Conservation (phyloP, 2,113 vertebrate species). For the Sinocyclocheilus anshuiensis region DNA sequence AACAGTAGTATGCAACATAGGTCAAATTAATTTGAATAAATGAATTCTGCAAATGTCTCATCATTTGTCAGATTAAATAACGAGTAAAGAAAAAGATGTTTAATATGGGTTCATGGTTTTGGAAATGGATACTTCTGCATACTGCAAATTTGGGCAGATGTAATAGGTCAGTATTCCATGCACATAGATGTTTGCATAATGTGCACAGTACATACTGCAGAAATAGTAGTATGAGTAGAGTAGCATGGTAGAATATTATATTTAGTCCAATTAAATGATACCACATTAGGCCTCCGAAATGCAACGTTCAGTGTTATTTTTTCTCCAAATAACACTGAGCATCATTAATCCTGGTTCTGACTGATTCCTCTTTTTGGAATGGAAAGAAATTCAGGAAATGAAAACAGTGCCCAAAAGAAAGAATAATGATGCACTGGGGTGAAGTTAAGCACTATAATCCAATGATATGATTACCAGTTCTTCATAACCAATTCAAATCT, state of each 20-base stretch:
- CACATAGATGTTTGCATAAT: background rate
- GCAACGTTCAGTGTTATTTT: background rate
- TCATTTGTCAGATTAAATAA: background rate
- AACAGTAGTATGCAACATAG: background rate
- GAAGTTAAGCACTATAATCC: conserved; percentile 6
- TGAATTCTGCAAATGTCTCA: background rate
- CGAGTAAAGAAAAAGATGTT: background rate
- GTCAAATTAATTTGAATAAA: background rate
- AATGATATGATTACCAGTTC: background rate
- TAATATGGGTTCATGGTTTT: background rate
- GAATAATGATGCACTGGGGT: background rate
- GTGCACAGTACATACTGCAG: background rate
- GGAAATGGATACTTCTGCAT: background rate
- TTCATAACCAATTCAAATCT: background rate
- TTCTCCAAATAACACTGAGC: background rate
- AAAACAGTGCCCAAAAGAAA: conserved; percentile 21
- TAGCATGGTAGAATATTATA: background rate
- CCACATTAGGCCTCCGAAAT: background rate
- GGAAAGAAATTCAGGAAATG: conserved; percentile 32
- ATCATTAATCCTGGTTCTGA: background rate
- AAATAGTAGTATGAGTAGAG: background rate
- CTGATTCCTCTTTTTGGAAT: conserved; percentile 40
- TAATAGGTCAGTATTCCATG: background rate
- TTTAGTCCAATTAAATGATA: background rate
- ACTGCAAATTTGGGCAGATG: background rate